Percentiles rank a stretch among this genome's conserved stretches.
Evolutionary conservation across 2,797 vertebrate species (phyloP).

Genomic region (Labroides dimidiatus): DNA sequence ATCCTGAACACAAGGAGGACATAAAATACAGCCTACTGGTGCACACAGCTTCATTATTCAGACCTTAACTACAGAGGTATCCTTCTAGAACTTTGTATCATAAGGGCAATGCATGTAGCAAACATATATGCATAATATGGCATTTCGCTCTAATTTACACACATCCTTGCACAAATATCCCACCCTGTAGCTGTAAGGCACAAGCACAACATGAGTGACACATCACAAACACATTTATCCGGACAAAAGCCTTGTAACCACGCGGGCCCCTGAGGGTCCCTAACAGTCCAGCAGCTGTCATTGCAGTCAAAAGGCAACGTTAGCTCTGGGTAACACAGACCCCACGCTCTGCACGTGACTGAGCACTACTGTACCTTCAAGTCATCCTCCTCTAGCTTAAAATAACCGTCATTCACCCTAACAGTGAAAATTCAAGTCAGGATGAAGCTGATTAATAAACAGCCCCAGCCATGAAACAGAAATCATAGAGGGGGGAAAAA

Average conservation of each 20-base stretch:
- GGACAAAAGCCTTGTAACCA: slow-evolving; percentile 64
- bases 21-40: slow-evolving; percentile 29
- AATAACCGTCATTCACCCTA: slow-evolving; percentile 46
- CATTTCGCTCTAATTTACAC: slow-evolving; percentile 59
- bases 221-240: slow-evolving; percentile 63
- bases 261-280: slow-evolving; percentile 58
- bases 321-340: slow-evolving; percentile 72
- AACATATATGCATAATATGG: slow-evolving; percentile 42
- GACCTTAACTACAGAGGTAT: slow-evolving; percentile 22
- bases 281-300: slow-evolving; percentile 82
- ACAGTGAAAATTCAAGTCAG: slow-evolving; percentile 21
- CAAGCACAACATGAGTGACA: slow-evolving; percentile 67
- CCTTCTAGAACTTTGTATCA: slow-evolving; percentile 21
- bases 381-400: slow-evolving; percentile 59
- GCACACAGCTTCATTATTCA: slow-evolving; percentile 47
- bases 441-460: slow-evolving; percentile 40
- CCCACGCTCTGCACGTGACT: slow-evolving; percentile 69
- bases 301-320: slow-evolving; percentile 79
- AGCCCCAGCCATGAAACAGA: slow-evolving; percentile 20
- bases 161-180: slow-evolving; percentile 65
- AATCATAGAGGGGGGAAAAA: background rate
- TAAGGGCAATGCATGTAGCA: slow-evolving; percentile 27
- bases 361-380: slow-evolving; percentile 56
- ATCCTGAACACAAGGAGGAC: slow-evolving; percentile 4
- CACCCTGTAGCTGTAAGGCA: slow-evolving; percentile 51